phyloP scores from a whole-genome alignment of 1,140 invertebrate genomes.

The Lordiphosa clarofinis region DNA sequence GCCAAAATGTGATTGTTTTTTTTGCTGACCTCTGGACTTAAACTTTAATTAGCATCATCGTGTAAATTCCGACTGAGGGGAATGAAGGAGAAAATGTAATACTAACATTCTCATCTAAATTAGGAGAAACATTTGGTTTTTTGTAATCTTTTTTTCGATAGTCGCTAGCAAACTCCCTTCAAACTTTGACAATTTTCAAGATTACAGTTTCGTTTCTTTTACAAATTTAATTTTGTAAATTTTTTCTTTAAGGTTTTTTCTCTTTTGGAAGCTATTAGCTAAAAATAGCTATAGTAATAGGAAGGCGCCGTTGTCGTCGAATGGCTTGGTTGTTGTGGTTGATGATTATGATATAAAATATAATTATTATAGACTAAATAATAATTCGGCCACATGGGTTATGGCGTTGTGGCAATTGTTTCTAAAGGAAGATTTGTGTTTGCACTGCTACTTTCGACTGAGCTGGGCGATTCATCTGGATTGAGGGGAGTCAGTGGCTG shows the following conservation, averaged over 20 bases:
- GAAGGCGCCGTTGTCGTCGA: slow-evolving; percentile 29
- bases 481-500: slow-evolving; percentile 20
- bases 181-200: no score
- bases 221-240: slow-evolving; percentile 5
- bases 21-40: no score
- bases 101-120: no score
- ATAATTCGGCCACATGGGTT: slow-evolving; percentile 50
- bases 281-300: slow-evolving; percentile 44
- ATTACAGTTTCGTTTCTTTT: background rate
- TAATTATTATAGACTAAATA: slow-evolving; percentile 54
- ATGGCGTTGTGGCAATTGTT: slow-evolving; percentile 43
- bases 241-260: slow-evolving; percentile 5
- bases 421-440: slow-evolving; percentile 34
- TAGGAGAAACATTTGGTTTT: no score
- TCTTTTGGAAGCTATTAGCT: slow-evolving; percentile 45
- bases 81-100: no score
- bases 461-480: slow-evolving; percentile 47
- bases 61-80: no score
- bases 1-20: no score
- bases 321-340: slow-evolving; percentile 24
- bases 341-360: slow-evolving; percentile 22
- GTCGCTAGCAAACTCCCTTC: no score
- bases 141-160: no score
- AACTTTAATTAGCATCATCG: no score
- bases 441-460: slow-evolving; percentile 50